These are phyloP conservation scores for Coregonus sp. DNA, from an alignment of 2,797 vertebrate species.

Conservation along the genomic window DNA sequence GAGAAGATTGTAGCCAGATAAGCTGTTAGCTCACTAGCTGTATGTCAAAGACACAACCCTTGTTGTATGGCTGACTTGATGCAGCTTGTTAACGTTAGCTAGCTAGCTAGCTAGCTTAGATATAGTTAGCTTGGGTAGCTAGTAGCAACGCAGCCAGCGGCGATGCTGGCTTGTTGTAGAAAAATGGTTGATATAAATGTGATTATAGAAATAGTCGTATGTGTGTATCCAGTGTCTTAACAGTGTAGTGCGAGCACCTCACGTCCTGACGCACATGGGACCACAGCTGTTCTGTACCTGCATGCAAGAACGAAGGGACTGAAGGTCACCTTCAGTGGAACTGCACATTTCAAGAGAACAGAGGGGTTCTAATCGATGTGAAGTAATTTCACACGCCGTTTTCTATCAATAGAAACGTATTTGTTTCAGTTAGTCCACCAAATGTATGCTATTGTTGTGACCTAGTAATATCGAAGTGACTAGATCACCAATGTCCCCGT, in stretches of 20 bases:
- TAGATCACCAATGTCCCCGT: not conserved
- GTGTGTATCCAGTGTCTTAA: slow-evolving; percentile 32
- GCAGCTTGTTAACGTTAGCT: not conserved
- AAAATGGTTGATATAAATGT: not conserved
- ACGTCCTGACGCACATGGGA: slow-evolving; percentile 63
- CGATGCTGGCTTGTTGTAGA: not conserved
- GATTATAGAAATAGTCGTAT: slow-evolving; percentile 18
- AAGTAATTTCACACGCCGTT: accelerated
- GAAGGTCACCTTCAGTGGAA: slow-evolving; percentile 87
- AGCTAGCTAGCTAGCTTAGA: not conserved
- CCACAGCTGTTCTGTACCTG: slow-evolving; percentile 46
- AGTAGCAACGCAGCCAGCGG: not conserved
- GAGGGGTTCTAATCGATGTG: slow-evolving; percentile 19
- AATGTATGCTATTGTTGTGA: accelerated
- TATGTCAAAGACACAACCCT: not conserved
- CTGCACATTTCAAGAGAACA: slow-evolving; percentile 44
- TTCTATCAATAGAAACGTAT: slow-evolving; percentile 21
- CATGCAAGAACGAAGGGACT: slow-evolving; percentile 61
- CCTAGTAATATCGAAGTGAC: not conserved
- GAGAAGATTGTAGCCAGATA: too few species aligned
- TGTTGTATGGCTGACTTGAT: not conserved
- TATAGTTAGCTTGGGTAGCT: not conserved
- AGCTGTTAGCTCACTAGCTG: not conserved
- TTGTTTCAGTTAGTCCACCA: accelerated
- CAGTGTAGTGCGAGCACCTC: not conserved